Conservation (phyloP, 2,888 invertebrate genomes). For the Thymelicus sylvestris region DNA sequence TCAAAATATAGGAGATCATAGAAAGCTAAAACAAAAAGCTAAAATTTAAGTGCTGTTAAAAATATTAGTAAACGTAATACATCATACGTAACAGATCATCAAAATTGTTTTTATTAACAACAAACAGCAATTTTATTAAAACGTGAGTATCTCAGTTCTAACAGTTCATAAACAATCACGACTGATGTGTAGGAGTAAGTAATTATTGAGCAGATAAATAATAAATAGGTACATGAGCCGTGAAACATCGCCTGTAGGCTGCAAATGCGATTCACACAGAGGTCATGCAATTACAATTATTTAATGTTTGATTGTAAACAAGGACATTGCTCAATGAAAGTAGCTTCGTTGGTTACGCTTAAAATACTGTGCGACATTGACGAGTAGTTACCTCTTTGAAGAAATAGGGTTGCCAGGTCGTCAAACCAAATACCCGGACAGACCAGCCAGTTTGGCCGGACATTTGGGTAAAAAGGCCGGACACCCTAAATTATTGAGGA, state of each 20-base stretch:
- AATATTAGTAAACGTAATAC: too few species aligned
- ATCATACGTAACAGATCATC: too few species aligned
- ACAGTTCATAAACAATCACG: slow-evolving; percentile 14
- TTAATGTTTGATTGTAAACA: slow-evolving; percentile 31
- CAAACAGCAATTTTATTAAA: slow-evolving; percentile 11
- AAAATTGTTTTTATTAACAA: not conserved
- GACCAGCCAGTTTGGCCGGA: too few species aligned
- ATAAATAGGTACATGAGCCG: slow-evolving; percentile 30
- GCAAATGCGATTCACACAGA: slow-evolving; percentile 26
- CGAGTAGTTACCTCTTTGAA: not conserved
- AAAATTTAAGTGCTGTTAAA: too few species aligned
- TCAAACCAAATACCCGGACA: too few species aligned
- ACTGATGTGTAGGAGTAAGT: slow-evolving; percentile 28
- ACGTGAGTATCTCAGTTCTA: slow-evolving; percentile 19
- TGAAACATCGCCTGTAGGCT: slow-evolving; percentile 18
- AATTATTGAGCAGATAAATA: slow-evolving; percentile 30
- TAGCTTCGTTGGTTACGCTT: slow-evolving; percentile 5
- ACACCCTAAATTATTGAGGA: too few species aligned
- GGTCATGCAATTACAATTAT: slow-evolving; percentile 34
- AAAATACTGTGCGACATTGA: slow-evolving; percentile 5
- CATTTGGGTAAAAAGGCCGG: too few species aligned
- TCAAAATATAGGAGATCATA: too few species aligned
- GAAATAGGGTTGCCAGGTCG: too few species aligned
- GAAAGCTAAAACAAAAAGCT: too few species aligned
- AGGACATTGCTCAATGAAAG: slow-evolving; percentile 36